Evolutionary conservation across 2,113 vertebrate species (phyloP), one percentile per base, ranked within the genome.

Genomic region (Prunella himalayana): DNA sequence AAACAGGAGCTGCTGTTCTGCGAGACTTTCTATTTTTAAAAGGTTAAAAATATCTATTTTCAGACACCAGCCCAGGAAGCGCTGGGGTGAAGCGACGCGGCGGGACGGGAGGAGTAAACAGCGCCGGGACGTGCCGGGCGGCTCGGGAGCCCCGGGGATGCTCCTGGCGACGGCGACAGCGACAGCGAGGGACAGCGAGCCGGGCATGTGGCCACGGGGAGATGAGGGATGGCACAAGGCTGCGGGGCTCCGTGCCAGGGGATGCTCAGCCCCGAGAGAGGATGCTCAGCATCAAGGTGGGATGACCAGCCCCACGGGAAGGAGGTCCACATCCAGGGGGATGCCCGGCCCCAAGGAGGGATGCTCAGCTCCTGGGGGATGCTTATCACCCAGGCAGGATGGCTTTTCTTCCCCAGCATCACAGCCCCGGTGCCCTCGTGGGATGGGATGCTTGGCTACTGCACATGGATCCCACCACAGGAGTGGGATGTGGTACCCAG

Each of bases 21-120:
- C 13, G 19, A 94, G 90, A 57, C 85, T 93, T 95, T 73, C 92
- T 97, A 93, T 96, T 94, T 97, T 96, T 94, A 90, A 90, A 80
- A 92, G 77, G 86, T 95, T 94, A 83, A 96, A 96, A 94, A 97
- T 94, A 91, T 33, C 93, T 75, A 45, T 86, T 90, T 88, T 90
- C 83, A 78, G 94, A 66, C 88, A 91, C 68, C 94, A 92, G 96
- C 91, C 89, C 91, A 81, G 92, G 95, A 90, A 97, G 60, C 8
- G 37, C 61, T 83, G 94, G 86, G 83, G 71, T 85, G 95, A 94
- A 94, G 79, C 2, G 54, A 41, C 31, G 10, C 44, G 45, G 90
- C 37, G 25, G 90, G 92, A 93, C 11, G 1, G 1, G 54, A 42
- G 88, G 16, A 80, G 91, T 95, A 95, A 96, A 95, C 90, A 93